Evolutionary conservation across 2,888 invertebrate species (phyloP), one percentile per base, ranked within the genome.

Genomic region (Orthosia gothica): DNA sequence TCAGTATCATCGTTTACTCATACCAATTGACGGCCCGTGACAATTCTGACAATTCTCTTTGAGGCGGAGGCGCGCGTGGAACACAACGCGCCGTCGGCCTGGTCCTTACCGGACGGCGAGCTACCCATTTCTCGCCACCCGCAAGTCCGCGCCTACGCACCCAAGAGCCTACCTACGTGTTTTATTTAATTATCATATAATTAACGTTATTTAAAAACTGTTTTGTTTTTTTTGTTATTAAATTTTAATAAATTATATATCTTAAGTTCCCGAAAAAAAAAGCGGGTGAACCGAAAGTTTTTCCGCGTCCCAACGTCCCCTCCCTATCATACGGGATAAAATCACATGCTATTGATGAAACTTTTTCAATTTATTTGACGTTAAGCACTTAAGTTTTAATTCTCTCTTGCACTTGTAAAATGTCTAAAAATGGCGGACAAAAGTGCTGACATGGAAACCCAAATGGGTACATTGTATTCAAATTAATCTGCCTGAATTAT

Each of bases 311-410:
- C 47, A 12, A 59, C 40, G n/a, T 61, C 40, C 58, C 61, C 0
- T 74, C 69, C 68, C 63, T 67, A 55, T 71, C 79, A 78, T 73
- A 70, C 50, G 57, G 67, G 45, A 73, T 68, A 70, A 82, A 80
- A 82, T 84, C 49, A 84, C 83, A 74, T 81, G 62, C 74, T 72
- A 81, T 84, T 78, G 80, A 79, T 70, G 45, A 79, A 91, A 92
- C 88, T 91, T 92, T 91, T 89, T 89, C 91, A 90, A 91, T 91
- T 90, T 90, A 88, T 89, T 87, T 87, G 84, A 90, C 83, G 81
- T 76, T 68, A 79, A 82, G 71, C 68, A 81, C 79, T 87, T 76
- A 89, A 91, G 85, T 91, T 91, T 91, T 92, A 92, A 91, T 92
- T 92, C 87, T 83, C 83, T 85, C 63, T 58, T 67, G 58, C 12